Conservation (phyloP, 2,888 invertebrate genomes). For the Pristionchus mayeri region DNA sequence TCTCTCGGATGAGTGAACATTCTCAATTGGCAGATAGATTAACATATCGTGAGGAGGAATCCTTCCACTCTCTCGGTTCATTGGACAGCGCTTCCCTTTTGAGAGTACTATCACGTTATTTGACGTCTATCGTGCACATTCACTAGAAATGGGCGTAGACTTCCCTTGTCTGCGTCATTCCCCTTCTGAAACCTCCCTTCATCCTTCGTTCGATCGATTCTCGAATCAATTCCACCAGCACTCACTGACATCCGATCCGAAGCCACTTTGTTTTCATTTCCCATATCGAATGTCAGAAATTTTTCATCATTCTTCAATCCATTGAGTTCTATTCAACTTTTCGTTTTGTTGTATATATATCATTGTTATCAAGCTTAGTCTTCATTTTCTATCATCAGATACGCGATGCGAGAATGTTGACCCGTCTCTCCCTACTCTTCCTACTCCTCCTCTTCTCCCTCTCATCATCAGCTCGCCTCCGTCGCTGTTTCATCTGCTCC, state of each 20-base stretch:
- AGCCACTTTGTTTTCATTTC: constrained; percentile 18
- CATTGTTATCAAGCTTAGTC: too few relatives aligned
- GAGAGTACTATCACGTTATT: neutral
- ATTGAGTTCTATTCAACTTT: neutral
- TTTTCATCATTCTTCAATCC: neutral
- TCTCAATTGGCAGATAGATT: neutral
- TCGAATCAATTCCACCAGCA: too few relatives aligned
- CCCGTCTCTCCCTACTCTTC: neutral
- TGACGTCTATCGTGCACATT: neutral
- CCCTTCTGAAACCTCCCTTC: too few relatives aligned
- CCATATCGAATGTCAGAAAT: neutral
- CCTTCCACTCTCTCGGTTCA: neutral
- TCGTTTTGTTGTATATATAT: too few relatives aligned
- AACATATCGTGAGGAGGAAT: neutral
- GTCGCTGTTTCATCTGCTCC: constrained; percentile 4
- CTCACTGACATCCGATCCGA: neutral
- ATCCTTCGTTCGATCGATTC: too few relatives aligned
- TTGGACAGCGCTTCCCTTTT: neutral
- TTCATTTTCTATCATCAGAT: too few relatives aligned
- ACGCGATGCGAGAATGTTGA: neutral
- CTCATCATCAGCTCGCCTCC: neutral
- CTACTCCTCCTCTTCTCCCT: neutral
- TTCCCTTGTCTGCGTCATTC: too few relatives aligned
- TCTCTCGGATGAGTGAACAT: constrained; percentile 2
- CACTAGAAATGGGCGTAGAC: too few relatives aligned